Conservation (phyloP, 1,140 invertebrate species). For the Dryas iulia region DNA sequence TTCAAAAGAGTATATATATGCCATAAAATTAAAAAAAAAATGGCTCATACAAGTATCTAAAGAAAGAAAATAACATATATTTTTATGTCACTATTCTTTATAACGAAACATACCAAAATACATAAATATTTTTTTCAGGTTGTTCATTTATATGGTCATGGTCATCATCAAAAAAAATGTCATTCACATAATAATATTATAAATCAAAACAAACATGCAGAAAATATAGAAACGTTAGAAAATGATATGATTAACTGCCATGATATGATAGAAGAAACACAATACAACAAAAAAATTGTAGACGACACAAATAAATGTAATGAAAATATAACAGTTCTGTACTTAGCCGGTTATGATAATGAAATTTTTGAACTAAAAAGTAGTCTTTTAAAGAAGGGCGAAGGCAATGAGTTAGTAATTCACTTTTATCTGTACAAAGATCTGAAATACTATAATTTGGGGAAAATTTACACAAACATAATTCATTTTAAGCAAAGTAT, state of each 20-base stretch:
- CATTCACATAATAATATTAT: neutral
- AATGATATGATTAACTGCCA: too few species aligned
- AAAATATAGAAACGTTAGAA: neutral
- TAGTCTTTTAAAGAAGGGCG: conserved; percentile 15
- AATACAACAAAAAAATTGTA: neutral
- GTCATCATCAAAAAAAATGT: neutral
- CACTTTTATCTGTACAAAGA: conserved; percentile 25
- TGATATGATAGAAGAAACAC: too few species aligned
- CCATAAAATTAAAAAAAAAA: too few species aligned
- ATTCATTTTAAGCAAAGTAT: conserved; percentile 6
- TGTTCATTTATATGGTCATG: neutral
- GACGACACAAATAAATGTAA: neutral
- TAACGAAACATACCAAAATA: too few species aligned
- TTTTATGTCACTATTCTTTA: too few species aligned
- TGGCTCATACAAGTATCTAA: too few species aligned
- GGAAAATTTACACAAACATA: conserved; percentile 15
- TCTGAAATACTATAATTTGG: conserved; percentile 17
- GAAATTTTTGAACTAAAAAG: conserved; percentile 24
- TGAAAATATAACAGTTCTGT: conserved; percentile 7
- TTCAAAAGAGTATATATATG: too few species aligned
- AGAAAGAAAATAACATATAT: too few species aligned
- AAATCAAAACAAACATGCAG: neutral
- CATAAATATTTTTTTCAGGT: neutral
- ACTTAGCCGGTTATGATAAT: conserved; percentile 28
- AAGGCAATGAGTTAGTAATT: conserved; percentile 12